Evolutionary conservation across 2,113 vertebrate genomes (phyloP), one percentile per base, ranked within the genome.

Genomic region (Vimba vimba): DNA sequence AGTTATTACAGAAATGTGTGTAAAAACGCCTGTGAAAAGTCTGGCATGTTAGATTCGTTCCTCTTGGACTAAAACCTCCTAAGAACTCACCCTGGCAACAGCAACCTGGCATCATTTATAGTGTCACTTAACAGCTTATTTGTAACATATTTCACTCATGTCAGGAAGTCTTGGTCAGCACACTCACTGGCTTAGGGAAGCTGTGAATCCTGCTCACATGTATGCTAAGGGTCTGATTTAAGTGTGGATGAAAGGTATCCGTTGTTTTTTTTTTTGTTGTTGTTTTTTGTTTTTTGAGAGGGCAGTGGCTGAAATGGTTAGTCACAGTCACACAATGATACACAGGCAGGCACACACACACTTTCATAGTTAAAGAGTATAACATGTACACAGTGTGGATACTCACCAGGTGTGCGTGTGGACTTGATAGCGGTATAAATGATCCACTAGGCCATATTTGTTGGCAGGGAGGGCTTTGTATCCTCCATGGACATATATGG

Each of bases 401-500:
- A 92, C 97, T 92, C 83, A 98, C 97, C 97, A 98, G 91, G 94
- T 97, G n/a, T 78, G 92, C 0, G 89, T 93, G 84, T 94, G 92
- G 66, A 97, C 88, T 27, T 97, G 93, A 0, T 97, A 97, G 77
- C 92, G 94, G 92, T 97, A 97, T 88, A 98, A 90, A 86, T 98
- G 97, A 82, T 98, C 97, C 39, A 97, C 96, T 6, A 98, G 95
- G 66, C 97, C 94, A 77, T 96, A 97, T 33, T 97, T 98, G 93
- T 97, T 98, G 89, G 94, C 95, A 80, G 94, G 96, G 71, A 97
- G 96, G 0, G 96, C 95, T 92, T 97, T 98, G 94, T 97, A 98
- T 52, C 97, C 97, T 6, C 97, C 97, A 0, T 97, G 97, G 83
- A 97, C 91, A 0, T 96, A 98, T 75, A 98, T 89, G 1, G 95